Base-by-base conservation (phyloP, 2,888 invertebrate species). In the Romanomermis culicivorax region DNA sequence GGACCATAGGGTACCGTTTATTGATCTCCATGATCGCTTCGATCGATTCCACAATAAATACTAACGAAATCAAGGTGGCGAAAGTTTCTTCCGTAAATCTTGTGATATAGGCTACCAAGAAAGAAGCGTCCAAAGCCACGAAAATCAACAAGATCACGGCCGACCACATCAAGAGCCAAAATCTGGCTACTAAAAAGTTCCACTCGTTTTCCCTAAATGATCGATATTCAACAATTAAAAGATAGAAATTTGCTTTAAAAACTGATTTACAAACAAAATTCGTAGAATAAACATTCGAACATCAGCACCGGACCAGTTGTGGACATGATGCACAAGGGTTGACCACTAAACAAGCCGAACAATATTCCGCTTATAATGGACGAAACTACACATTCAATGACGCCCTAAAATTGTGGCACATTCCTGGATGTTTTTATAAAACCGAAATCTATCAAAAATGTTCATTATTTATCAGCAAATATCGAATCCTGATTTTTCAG, bases 31-130 rank as follows among this genome's bases (percentile, higher is more conserved):
- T 74, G 52, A 91, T 84, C 7, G 50, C 50, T 29, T 89, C 87
- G 62, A 95, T 80, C 54, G 95, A 91, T 83, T 95, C 91, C 69
- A 85, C 85, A 72, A 97, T 89, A 72, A 95, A 97, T 68, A 97
- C 97, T 66, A 95, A 83, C 36, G 93, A 91, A 68, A 95, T 95
- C 26, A 95, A 75, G 1, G 87, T 86, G 23, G 95, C 93, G 68
- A 95, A 95, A 70, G 89, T 91, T 72, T 95, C 93, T 71, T 95
- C 93, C 0, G 95, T 95, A 70, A 95, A 95, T 60, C 93, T 79
- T 14, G 95, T 97, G 62, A 95, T 95, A 69, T 89, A 91, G 68
- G 89, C 88, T 26, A 97, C 93, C 57, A 93, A 76, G 49, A 89
- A 89, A 69, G 88, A 88, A 11, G 91, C 86, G 73, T 97, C 95